phyloP scores from a whole-genome alignment of 2,797 vertebrate genomes.

The Diceros bicornis region DNA sequence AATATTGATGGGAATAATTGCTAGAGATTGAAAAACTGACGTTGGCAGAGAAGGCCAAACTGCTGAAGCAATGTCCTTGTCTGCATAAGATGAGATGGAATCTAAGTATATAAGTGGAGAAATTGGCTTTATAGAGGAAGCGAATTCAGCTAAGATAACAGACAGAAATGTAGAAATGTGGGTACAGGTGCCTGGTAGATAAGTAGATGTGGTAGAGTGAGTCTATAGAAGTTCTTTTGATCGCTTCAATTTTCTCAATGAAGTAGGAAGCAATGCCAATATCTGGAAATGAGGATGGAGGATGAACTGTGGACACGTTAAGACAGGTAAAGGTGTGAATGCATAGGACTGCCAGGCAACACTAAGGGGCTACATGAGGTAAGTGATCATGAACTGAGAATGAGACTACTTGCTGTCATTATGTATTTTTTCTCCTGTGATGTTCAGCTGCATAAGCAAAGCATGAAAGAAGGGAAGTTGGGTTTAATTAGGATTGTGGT shows the following conservation, averaged over 20 bases:
- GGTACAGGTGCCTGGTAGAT: background rate
- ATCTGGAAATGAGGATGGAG: background rate
- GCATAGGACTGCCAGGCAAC: background rate
- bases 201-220: background rate
- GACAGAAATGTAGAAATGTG: background rate
- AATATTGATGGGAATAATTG: background rate
- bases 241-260: background rate
- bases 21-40: background rate
- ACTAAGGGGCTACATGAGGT: background rate
- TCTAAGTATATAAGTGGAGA: background rate
- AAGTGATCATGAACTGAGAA: background rate
- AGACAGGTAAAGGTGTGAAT: background rate
- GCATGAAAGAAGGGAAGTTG: background rate
- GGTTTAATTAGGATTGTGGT: background rate
- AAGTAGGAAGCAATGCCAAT: background rate
- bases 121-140: background rate
- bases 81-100: background rate
- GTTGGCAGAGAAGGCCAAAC: background rate
- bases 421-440: background rate
- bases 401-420: background rate
- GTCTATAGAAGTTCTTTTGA: background rate
- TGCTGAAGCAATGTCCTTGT: background rate
- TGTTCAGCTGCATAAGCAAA: constrained; percentile 8
- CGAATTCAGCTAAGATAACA: background rate
- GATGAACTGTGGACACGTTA: background rate